Base-by-base conservation (phyloP, 1,140 invertebrate genomes). In the Trichoplusia ni region DNA sequence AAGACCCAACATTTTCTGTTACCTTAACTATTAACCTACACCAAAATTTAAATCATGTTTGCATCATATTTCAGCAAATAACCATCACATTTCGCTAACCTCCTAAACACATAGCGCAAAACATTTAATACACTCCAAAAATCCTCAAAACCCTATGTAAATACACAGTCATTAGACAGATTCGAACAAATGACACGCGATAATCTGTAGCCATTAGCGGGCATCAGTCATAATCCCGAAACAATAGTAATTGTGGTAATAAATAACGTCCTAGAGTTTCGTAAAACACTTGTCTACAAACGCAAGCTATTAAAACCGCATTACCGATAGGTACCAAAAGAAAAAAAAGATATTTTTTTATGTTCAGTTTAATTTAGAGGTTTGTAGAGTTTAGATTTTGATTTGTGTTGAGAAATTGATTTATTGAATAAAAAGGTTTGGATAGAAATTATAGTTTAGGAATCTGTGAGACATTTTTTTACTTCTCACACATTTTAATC, bases 201-300 rank as follows among this genome's bases (percentile, higher is more conserved):
- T 75, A 71, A 75, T 67, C 66, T 68, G 25, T 18, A 18, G 63
- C 69, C 73, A 73, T 76, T 74, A 75, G 59, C 59, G 27, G 33
- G 44, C 73, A 75, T 81, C 79, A 77, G 40, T 79, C 79, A 78
- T 77, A 73, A 51, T 61, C 16, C 33, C 47, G 42, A 64, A 73
- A 76, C 76, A 82, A 81, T 81, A 76, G 80, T 77, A 77, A 81
- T 75, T 71, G 69, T 60, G 19, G 64, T 79, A 73, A 82, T 78
- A 77, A 79, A 81, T 75, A 72, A 75, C 71, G 71, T 67, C 71
- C 67, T 37, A 27, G 64, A 46, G 62, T 61, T 71, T 62, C 56
- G 67, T 67, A 67, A 70, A 59, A 35, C 71, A 70, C 67, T 76
- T 73, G 73, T 69, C 63, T 53, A 56, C 31, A 46, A 63, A 38